Conservation (phyloP, 2,797 vertebrate species). For the Buceros bicornis region DNA sequence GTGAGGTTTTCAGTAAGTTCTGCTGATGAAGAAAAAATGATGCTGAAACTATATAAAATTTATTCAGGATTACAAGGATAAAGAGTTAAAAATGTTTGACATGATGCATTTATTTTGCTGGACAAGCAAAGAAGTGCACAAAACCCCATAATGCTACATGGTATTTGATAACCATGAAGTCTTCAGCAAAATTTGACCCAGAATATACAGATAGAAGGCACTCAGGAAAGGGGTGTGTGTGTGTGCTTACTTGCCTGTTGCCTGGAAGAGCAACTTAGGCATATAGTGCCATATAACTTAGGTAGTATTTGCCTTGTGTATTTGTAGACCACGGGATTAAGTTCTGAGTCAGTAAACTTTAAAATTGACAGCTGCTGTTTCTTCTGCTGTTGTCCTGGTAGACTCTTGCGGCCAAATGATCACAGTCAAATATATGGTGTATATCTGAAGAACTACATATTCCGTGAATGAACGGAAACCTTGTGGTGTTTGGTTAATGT, state of each 20-base stretch:
- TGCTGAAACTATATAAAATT: neutral
- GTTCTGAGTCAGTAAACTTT: neutral
- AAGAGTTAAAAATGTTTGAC: neutral
- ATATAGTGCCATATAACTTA: neutral
- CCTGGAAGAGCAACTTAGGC: neutral
- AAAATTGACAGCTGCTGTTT: neutral
- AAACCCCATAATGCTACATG: neutral
- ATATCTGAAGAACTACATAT: neutral
- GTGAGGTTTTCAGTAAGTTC: neutral
- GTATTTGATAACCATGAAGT: neutral
- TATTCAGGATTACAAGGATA: neutral
- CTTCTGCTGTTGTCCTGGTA: neutral
- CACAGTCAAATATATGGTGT: neutral
- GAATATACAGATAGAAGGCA: neutral
- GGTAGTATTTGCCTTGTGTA: neutral
- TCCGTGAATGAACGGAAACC: neutral
- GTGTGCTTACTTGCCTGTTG: neutral
- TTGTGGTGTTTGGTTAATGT: neutral
- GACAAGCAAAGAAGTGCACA: neutral
- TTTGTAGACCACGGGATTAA: neutral
- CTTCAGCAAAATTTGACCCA: neutral
- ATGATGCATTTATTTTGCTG: neutral
- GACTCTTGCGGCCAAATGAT: neutral
- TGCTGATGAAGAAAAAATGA: neutral
- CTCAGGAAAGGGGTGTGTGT: neutral